phyloP scores from a whole-genome alignment of 1,140 invertebrate genomes.

The Tetramorium alpestre region DNA sequence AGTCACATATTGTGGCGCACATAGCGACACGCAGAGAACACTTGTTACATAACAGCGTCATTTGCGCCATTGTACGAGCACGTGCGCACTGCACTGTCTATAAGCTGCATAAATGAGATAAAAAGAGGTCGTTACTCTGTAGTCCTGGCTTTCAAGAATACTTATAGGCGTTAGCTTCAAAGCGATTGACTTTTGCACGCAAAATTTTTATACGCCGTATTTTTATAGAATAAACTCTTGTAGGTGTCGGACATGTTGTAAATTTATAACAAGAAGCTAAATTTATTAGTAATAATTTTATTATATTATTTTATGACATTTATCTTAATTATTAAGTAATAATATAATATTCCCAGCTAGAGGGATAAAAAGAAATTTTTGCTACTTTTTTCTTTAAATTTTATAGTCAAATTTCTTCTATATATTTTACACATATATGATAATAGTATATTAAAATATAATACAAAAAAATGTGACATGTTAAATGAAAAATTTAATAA shows the following conservation, averaged over 20 bases:
- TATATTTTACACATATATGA: neutral
- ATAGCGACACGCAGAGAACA: slow-evolving; percentile 16
- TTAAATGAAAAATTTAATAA: neutral
- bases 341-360: neutral
- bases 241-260: neutral
- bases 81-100: slow-evolving; percentile 40
- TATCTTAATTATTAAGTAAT: neutral
- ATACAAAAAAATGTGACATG: neutral
- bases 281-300: neutral
- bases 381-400: neutral
- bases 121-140: slow-evolving; percentile 47
- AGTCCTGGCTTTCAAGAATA: slow-evolving; percentile 36
- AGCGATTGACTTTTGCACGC: neutral
- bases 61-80: slow-evolving; percentile 38
- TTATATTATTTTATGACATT: neutral
- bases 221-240: neutral
- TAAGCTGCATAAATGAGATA: slow-evolving; percentile 49
- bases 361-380: neutral
- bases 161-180: slow-evolving; percentile 1
- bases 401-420: too few relatives aligned
- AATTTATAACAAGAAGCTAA: neutral
- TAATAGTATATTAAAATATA: neutral
- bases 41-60: slow-evolving; percentile 51
- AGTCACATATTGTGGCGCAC: neutral
- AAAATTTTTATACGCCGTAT: neutral